A percentile compares a stretch with the other conserved stretches of the same genome.
Evolutionary conservation across 2,888 invertebrate genomes (phyloP).

Genomic region (Drosophila affinis): DNA sequence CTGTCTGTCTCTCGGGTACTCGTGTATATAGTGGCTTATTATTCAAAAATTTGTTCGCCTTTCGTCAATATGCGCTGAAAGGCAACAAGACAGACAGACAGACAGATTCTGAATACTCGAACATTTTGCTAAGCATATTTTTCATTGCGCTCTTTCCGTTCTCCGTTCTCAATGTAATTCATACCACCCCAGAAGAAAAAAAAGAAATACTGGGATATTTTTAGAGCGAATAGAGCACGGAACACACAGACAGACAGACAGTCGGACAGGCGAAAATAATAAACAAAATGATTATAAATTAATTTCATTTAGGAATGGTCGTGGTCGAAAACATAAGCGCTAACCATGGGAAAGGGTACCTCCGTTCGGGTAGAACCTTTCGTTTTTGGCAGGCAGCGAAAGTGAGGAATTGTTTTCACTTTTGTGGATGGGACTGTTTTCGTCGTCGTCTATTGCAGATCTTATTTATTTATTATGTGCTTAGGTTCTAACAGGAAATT

Average conservation of each 20-base stretch:
- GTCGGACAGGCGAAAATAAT: slow-evolving; percentile 54
- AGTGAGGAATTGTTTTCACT: slow-evolving; percentile 68
- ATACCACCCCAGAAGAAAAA: slow-evolving; percentile 53
- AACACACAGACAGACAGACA: slow-evolving; percentile 36
- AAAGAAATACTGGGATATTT: slow-evolving; percentile 57
- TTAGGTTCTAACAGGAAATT: slow-evolving; percentile 46
- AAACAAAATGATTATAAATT: slow-evolving; percentile 78
- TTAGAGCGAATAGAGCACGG: slow-evolving; percentile 55
- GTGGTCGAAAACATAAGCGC: slow-evolving; percentile 46
- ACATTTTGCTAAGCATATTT: slow-evolving; percentile 61
- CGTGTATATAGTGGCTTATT: slow-evolving; percentile 53
- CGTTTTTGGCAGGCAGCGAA: slow-evolving; percentile 61
- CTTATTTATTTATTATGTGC: slow-evolving; percentile 38
- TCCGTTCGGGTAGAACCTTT: slow-evolving; percentile 2
- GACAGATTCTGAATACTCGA: background rate
- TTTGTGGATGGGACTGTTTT: slow-evolving; percentile 25
- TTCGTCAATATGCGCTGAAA: slow-evolving; percentile 71
- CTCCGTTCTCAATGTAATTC: slow-evolving; percentile 66
- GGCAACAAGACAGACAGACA: slow-evolving; percentile 30
- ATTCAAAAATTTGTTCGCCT: slow-evolving; percentile 71
- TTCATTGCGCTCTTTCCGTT: slow-evolving; percentile 47
- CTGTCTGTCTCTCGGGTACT: background rate
- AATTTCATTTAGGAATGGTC: slow-evolving; percentile 56
- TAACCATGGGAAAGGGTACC: slow-evolving; percentile 44
- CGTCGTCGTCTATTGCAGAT: slow-evolving; percentile 17